These are phyloP conservation scores for Megastigmus dorsalis DNA, from an alignment of 2,888 invertebrate genomes.

Conservation along the genomic window DNA sequence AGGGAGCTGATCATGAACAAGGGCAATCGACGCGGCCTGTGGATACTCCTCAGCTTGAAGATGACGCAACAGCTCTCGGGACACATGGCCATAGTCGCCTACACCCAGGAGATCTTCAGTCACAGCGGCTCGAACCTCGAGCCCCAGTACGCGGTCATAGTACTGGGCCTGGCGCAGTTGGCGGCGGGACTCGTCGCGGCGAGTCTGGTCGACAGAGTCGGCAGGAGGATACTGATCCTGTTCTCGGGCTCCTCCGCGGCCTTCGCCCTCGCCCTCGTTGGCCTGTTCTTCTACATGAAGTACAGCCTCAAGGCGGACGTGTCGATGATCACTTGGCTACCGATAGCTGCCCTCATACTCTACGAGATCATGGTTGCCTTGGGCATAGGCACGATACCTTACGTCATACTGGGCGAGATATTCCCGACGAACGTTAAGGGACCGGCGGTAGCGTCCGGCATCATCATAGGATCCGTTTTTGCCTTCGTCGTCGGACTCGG, in stretches of 20 bases:
- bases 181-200: slow-evolving; percentile 78
- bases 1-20: slow-evolving; percentile 75
- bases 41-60: slow-evolving; percentile 79
- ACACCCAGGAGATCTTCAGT: slow-evolving; percentile 80
- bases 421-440: slow-evolving; percentile 81
- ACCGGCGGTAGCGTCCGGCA: slow-evolving; percentile 79
- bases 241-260: slow-evolving; percentile 78
- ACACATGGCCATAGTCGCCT: slow-evolving; percentile 78
- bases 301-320: slow-evolving; percentile 74
- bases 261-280: slow-evolving; percentile 76
- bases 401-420: slow-evolving; percentile 80
- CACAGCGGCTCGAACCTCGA: slow-evolving; percentile 76
- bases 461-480: slow-evolving; percentile 78
- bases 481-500: slow-evolving; percentile 79
- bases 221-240: slow-evolving; percentile 79
- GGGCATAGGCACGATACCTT: slow-evolving; percentile 80
- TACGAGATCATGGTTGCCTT: slow-evolving; percentile 80
- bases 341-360: slow-evolving; percentile 78
- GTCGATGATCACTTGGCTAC: slow-evolving; percentile 77
- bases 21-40: slow-evolving; percentile 78
- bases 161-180: slow-evolving; percentile 77
- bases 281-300: slow-evolving; percentile 78
- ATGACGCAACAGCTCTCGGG: slow-evolving; percentile 80
- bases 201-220: slow-evolving; percentile 78
- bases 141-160: slow-evolving; percentile 76